Percentiles rank a stretch among this genome's conserved stretches.
These are phyloP conservation scores for Recurvirostra avosetta DNA, from an alignment of 2,113 vertebrate genomes.

Conservation along the genomic window DNA sequence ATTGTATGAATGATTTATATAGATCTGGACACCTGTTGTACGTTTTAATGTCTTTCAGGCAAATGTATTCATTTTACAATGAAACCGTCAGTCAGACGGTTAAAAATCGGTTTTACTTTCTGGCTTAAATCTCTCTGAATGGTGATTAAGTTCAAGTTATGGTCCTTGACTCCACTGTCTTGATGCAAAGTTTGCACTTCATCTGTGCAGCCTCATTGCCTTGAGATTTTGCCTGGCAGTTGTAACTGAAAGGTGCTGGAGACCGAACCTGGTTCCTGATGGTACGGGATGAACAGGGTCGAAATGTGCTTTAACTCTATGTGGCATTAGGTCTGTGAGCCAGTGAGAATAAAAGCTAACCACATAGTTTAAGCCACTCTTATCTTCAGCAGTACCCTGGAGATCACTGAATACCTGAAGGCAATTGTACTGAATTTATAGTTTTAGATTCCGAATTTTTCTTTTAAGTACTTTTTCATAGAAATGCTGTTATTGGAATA, in stretches of 20 bases:
- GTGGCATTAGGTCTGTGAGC: not conserved
- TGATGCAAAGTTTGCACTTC: not conserved
- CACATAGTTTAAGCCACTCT: not conserved
- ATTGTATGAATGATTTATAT: not conserved
- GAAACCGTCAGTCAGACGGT: not conserved
- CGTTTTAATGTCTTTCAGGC: not conserved
- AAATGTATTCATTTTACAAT: not conserved
- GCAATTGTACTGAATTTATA: not conserved
- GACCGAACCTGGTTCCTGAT: not conserved
- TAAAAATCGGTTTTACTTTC: not conserved
- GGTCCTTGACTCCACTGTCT: not conserved
- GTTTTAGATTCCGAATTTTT: not conserved
- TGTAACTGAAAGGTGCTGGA: not conserved
- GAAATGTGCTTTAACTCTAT: not conserved
- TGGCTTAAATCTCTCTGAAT: not conserved
- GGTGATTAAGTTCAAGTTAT: not conserved
- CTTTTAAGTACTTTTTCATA: not conserved
- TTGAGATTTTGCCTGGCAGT: not conserved
- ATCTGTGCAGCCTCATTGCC: not conserved
- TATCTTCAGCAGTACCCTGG: not conserved
- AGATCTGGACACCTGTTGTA: not conserved
- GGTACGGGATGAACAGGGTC: not conserved
- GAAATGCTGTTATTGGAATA: not conserved
- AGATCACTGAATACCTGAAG: not conserved
- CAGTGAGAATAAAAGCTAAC: not conserved